phyloP scores from a whole-genome alignment of 2,888 invertebrate genomes.

The Drosophila flavopinicola region DNA sequence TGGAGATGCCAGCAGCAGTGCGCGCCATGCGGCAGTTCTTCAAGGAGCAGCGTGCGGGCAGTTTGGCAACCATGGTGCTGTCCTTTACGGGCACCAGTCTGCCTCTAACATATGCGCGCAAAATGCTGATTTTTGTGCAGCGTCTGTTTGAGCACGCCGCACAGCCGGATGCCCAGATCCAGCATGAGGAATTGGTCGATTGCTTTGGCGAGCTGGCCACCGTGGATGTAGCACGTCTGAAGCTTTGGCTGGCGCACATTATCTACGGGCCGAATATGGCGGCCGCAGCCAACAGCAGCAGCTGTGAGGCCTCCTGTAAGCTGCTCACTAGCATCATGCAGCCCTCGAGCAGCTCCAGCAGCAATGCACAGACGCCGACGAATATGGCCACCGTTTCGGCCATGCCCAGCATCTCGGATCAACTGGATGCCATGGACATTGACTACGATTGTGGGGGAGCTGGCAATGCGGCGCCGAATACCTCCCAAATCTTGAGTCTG shows the following conservation, averaged over 20 bases:
- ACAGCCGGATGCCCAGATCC: constrained; percentile 87
- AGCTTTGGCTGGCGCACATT: constrained; percentile 88
- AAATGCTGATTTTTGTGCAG: constrained; percentile 92
- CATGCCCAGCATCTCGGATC: constrained; percentile 84
- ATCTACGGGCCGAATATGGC: constrained; percentile 86
- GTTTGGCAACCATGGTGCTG: constrained; percentile 91
- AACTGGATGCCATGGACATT: constrained; percentile 84
- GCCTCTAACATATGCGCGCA: constrained; percentile 89
- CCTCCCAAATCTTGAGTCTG: constrained; percentile 76
- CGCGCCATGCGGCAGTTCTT: constrained; percentile 94
- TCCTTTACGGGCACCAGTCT: constrained; percentile 91
- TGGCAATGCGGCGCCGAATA: constrained; percentile 58
- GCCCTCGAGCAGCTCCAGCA: constrained; percentile 84
- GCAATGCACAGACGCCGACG: constrained; percentile 86
- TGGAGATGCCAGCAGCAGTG: constrained; percentile 92
- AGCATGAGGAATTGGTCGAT: constrained; percentile 88
- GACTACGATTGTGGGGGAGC: constrained; percentile 83
- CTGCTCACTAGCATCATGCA: constrained; percentile 72
- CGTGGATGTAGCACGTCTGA: constrained; percentile 87
- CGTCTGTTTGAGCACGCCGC: constrained; percentile 88
- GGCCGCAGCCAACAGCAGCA: constrained; percentile 51
- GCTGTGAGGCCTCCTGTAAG: constrained; percentile 64
- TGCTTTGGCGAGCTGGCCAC: constrained; percentile 88
- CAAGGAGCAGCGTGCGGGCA: constrained; percentile 87
- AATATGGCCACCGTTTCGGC: constrained; percentile 84